A percentile compares a stretch with the other conserved stretches of the same genome.
Conservation (phyloP, 2,113 vertebrate species). For the Antigone vipio region DNA sequence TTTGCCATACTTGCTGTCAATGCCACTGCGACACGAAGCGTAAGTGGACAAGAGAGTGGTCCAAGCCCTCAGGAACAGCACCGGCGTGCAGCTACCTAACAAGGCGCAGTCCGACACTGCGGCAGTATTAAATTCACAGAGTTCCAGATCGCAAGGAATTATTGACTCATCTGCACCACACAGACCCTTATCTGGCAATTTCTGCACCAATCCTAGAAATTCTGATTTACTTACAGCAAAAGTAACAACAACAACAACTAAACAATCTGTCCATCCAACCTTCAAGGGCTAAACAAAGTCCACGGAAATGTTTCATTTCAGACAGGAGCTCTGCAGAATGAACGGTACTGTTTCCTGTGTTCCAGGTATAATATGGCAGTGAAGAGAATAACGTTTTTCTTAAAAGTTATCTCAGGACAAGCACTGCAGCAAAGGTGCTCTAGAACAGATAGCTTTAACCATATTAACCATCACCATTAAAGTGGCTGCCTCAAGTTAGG, state of each 20-base stretch:
- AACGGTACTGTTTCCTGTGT: not conserved
- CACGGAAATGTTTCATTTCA: not conserved
- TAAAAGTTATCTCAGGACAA: not conserved
- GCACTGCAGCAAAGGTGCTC: not conserved
- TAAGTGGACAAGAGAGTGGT: not conserved
- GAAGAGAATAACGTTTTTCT: not conserved
- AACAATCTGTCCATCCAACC: not conserved
- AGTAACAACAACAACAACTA: not conserved
- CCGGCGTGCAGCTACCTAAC: not conserved
- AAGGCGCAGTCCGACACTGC: not conserved
- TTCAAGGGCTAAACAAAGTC: not conserved
- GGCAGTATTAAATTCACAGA: not conserved
- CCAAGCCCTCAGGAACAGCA: not conserved
- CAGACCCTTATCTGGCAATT: not conserved
- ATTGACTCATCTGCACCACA: not conserved
- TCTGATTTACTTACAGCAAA: not conserved
- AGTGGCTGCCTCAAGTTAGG: not conserved
- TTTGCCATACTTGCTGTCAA: not conserved
- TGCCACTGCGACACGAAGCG: rapidly evolving
- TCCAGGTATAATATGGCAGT: not conserved
- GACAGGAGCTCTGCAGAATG: not conserved
- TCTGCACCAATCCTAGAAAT: not conserved
- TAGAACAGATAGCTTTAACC: not conserved
- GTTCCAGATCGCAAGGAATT: not conserved
- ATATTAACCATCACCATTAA: not conserved